These are phyloP conservation scores for Triplophysa yarkandensis DNA, from an alignment of 2,797 vertebrate genomes.

Conservation along the genomic window DNA sequence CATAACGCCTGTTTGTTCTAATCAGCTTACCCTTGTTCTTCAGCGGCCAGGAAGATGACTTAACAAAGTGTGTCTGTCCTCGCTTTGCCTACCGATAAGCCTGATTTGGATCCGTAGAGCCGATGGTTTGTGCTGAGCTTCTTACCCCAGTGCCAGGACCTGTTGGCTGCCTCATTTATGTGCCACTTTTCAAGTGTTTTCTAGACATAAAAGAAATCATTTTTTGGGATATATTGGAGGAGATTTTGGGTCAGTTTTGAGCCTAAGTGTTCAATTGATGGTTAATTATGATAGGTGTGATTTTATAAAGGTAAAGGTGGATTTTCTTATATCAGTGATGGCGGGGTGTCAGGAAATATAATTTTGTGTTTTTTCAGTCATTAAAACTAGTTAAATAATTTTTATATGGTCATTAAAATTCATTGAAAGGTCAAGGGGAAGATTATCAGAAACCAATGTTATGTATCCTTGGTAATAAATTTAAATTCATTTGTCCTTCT, in stretches of 20 bases:
- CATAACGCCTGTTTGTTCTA: constrained; percentile 42
- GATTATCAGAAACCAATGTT: no score
- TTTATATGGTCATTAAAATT: no score
- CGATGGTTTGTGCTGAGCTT: constrained; percentile 29
- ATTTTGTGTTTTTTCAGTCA: no score
- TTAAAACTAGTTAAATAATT: no score
- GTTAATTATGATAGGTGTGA: constrained; percentile 13
- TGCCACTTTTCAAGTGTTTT: neutral
- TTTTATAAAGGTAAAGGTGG: neutral
- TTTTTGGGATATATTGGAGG: constrained; percentile 13
- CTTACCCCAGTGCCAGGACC: constrained; percentile 40
- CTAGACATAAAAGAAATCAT: no score
- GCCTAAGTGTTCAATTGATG: neutral
- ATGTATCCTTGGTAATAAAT: no score
- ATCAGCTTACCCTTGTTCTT: constrained; percentile 46
- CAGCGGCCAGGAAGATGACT: constrained; percentile 26
- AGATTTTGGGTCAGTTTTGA: neutral
- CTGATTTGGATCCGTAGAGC: constrained; percentile 18
- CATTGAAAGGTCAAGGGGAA: no score
- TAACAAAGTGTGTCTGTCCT: constrained; percentile 47
- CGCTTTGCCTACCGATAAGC: constrained; percentile 22
- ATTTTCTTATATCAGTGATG: neutral
- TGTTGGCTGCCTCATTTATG: constrained; percentile 19
- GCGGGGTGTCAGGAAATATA: neutral
- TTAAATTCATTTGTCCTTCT: no score